Base-by-base conservation (phyloP, 2,888 invertebrate genomes). In the Leptopilina syphax region DNA sequence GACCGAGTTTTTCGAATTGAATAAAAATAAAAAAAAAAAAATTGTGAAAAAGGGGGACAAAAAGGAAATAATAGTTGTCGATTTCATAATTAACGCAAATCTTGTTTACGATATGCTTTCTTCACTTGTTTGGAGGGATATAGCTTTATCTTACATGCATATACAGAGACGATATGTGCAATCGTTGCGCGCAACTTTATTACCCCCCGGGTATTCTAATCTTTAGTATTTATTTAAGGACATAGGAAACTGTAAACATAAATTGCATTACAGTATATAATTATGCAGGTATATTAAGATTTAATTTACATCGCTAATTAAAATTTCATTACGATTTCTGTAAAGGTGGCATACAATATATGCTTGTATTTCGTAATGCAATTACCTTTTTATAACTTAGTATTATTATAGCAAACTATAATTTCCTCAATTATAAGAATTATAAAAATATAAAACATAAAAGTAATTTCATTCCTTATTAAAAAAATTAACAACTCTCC, bases 201-300 rank as follows among this genome's bases (percentile, higher is more conserved):
- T 57, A 73, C 57, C 73, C 41, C 73, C 73, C 3, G 27, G 57
- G 57, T 41, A 73, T 73, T 73, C 27, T 73, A 73, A 73, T 73
- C 57, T 73, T 73, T 57, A 57, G n/a, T 57, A 73, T 57, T 73
- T 73, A 73, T 57, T 57, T 57, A 73, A 73, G 54, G 57, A 34
- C 34, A 73, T 50, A 34, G 34, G 54, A 70, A 73, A 34, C 54
- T 57, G 54, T 34, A 57, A 57, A 34, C 13, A 41, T 73, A 57
- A 57, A 73, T 34, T 73, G 27, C 34, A 73, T 57, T 57, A 54
- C 34, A 57, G 73, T 34, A 73, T 73, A 73, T 73, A 73, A 73
- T 73, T 73, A 57, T 73, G 57, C 34, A 57, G 54, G 57, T 73
- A 73, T 73, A 54, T 73, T 73, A 57, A 70, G 50, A 70, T 68